Evolutionary conservation across 2,113 vertebrate species (phyloP).

Genomic region (Hippocampus zosterae): DNA sequence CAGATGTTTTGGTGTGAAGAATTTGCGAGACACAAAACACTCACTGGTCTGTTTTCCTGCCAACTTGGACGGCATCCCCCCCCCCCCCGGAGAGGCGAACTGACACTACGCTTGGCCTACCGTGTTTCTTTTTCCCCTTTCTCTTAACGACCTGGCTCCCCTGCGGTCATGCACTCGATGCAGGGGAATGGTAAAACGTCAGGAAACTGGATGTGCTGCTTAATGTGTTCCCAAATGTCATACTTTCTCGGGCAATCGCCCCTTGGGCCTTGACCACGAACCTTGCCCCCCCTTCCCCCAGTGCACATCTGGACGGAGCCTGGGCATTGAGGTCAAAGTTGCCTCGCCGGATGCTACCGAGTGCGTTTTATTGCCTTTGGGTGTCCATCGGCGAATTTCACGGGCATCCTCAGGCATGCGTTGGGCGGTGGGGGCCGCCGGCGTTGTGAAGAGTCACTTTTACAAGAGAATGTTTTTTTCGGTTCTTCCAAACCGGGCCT

Average conservation of each 20-base stretch:
- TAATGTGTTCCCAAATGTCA: slow-evolving; percentile 69
- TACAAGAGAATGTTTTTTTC: neutral
- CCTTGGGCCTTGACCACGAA: slow-evolving; percentile 26
- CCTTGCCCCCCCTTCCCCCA: slow-evolving; percentile 41
- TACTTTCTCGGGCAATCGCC: slow-evolving; percentile 54
- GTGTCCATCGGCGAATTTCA: slow-evolving; percentile 41
- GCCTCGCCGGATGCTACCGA: slow-evolving; percentile 40
- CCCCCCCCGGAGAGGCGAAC: slow-evolving; percentile 32
- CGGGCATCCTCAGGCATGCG: slow-evolving; percentile 16
- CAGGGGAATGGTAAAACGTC: slow-evolving; percentile 62
- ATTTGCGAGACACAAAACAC: slow-evolving; percentile 47
- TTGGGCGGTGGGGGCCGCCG: neutral
- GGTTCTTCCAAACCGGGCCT: neutral
- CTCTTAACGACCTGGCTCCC: slow-evolving; percentile 42
- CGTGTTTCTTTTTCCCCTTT: slow-evolving; percentile 50
- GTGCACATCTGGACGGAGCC: slow-evolving; percentile 59
- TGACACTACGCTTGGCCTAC: slow-evolving; percentile 49
- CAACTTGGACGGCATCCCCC: slow-evolving; percentile 26
- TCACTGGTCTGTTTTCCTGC: slow-evolving; percentile 58
- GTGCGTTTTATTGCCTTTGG: slow-evolving; percentile 47
- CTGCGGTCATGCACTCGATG: slow-evolving; percentile 64
- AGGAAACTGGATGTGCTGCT: slow-evolving; percentile 70
- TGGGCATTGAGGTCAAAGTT: slow-evolving; percentile 62
- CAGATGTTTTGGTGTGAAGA: slow-evolving; percentile 35
- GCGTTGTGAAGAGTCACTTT: slow-evolving; percentile 8